Evolutionary conservation across 2,797 vertebrate genomes (phyloP), one percentile per base, ranked within the genome.

Genomic region (Neostethus bicornis): DNA sequence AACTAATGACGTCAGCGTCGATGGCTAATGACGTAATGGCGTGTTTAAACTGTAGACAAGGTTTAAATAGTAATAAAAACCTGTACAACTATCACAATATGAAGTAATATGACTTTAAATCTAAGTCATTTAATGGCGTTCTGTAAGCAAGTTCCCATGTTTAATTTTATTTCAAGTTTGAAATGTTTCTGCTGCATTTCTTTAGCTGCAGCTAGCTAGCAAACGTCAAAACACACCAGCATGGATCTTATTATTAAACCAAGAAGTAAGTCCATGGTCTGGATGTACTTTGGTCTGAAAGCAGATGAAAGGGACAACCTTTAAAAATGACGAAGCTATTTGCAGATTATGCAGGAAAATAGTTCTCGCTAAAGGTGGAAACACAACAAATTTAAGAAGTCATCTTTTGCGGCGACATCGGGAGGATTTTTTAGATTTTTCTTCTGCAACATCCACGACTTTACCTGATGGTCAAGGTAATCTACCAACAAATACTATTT

Each of bases 221-320:
- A 32, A 26, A 26, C 42, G 16, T 9, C 20, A 23, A 0, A 34
- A n/a, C 17, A 34, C 42, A 31, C 0, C 52, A 76, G 43, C 70
- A 90, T 89, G 85, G 84, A 86, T 68, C 81, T 90, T 0, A 32
- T 90, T 31, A 58, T 41, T 4, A 88, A 90, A 77, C 83, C 83
- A 0, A 80, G 83, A 12, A 66, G 84, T 56, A 87, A 88, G 44
- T 88, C 87, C 2, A 37, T 55, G 21, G 87, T 88, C 6, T 89
- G 88, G 88, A n/a, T 79, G 38, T 88, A 87, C 53, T 90, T 88
- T 16, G 88, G 88, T 41, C 38, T 90, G 16, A 88, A 85, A 31
- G 76, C 85, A n/a, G 83, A 87, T 5, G 77, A 80, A 3, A n/a
- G n/a, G n/a, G n/a, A n/a, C n/a, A n/a, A n/a, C n/a, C n/a, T n/a